A percentile compares a stretch with the other conserved stretches of the same genome.
Evolutionary conservation across 2,888 invertebrate genomes (phyloP).

Genomic region (Agriopis aurantiaria): DNA sequence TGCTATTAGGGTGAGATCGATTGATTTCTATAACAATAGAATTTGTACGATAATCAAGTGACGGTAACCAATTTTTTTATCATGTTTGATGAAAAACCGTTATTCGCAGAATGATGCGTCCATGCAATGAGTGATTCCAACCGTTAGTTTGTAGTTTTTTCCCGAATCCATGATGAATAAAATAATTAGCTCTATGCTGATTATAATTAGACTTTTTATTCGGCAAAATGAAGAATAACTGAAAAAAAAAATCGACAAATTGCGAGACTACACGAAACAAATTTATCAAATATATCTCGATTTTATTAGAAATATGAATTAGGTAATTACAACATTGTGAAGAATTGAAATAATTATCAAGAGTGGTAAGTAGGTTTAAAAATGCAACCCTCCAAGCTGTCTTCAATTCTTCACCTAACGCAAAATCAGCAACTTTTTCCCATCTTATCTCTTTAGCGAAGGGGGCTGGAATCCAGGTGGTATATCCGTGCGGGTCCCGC

Average conservation of each 20-base stretch:
- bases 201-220: no score
- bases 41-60: background rate
- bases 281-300: no score
- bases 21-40: conserved; percentile 40
- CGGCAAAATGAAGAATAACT: no score
- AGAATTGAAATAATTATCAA: background rate
- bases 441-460: conserved; percentile 38
- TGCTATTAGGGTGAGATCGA: conserved; percentile 54
- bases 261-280: no score
- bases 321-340: no score
- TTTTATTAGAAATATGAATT: no score
- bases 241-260: background rate
- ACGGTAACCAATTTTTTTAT: background rate
- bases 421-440: conserved; percentile 12
- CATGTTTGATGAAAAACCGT: no score
- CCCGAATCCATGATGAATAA: no score
- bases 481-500: conserved; percentile 64
- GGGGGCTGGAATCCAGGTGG: conserved; percentile 56
- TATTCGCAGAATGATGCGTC: no score
- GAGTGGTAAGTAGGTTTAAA: background rate
- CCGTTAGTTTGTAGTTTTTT: no score
- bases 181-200: no score
- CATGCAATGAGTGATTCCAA: no score
- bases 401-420: conserved; percentile 2
- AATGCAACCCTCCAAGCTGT: conserved; percentile 6